A percentile compares a stretch with the other conserved stretches of the same genome.
These are phyloP conservation scores for Carassius auratus DNA, from an alignment of 2,113 vertebrate genomes.

Conservation along the genomic window DNA sequence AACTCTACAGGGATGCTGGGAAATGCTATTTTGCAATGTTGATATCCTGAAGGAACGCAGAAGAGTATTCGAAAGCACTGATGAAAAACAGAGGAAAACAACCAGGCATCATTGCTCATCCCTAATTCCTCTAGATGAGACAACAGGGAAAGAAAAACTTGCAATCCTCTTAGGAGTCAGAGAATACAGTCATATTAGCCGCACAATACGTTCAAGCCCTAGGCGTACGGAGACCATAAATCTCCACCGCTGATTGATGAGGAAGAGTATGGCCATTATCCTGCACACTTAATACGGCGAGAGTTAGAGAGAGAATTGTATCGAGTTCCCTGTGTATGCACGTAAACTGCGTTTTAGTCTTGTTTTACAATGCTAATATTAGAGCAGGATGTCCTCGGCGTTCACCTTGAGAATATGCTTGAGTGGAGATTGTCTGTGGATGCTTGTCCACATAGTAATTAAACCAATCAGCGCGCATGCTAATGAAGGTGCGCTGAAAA, in stretches of 20 bases:
- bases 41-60: not conserved
- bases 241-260: slow-evolving; percentile 42
- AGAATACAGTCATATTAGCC: slow-evolving; percentile 36
- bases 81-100: slow-evolving; percentile 6
- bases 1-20: slow-evolving; percentile 3
- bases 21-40: not conserved
- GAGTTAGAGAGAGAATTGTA: slow-evolving; percentile 21
- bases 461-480: slow-evolving; percentile 16
- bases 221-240: slow-evolving; percentile 32
- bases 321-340: slow-evolving; percentile 8
- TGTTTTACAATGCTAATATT: slow-evolving; percentile 42
- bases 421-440: slow-evolving; percentile 26
- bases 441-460: slow-evolving; percentile 30
- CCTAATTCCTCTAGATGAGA: slow-evolving; percentile 50
- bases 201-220: slow-evolving; percentile 33
- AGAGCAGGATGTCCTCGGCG: slow-evolving; percentile 1
- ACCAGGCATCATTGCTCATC: slow-evolving; percentile 29
- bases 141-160: slow-evolving; percentile 29
- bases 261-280: slow-evolving; percentile 49
- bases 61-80: not conserved
- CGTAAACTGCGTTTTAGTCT: not conserved
- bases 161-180: slow-evolving; percentile 43
- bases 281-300: slow-evolving; percentile 44
- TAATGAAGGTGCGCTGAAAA: not conserved
- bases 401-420: slow-evolving; percentile 41